Evolutionary conservation across 2,113 vertebrate genomes (phyloP).

Genomic region (Ictidomys tridecemlineatus): DNA sequence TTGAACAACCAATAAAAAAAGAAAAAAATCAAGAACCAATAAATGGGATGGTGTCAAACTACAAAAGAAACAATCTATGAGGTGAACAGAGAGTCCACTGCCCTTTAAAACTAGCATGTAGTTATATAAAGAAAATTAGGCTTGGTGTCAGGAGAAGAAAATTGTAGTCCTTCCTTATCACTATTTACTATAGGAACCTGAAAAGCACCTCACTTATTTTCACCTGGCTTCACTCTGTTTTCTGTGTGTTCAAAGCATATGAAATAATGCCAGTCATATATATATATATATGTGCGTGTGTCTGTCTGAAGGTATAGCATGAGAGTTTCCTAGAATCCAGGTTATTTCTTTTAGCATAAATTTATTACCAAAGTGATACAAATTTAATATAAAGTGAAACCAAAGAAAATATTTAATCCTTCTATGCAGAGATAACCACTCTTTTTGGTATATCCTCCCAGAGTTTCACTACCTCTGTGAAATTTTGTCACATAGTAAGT

Average conservation of each 20-base stretch:
- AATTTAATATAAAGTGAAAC: neutral
- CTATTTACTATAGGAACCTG: neutral
- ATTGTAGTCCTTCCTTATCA: neutral
- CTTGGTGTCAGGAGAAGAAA: neutral
- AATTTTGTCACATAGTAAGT: neutral
- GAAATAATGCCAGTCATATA: neutral
- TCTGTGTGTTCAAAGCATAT: neutral
- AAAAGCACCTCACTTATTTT: neutral
- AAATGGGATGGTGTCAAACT: too few relatives aligned
- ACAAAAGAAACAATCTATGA: too few relatives aligned
- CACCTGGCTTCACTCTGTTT: conserved; percentile 8
- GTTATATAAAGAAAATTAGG: neutral
- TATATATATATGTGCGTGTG: neutral
- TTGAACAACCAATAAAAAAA: too few relatives aligned
- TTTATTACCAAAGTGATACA: conserved; percentile 4
- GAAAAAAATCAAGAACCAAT: too few relatives aligned
- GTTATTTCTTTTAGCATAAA: neutral
- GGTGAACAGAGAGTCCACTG: neutral
- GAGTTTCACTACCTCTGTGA: conserved; percentile 7
- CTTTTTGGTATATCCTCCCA: neutral
- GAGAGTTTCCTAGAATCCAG: neutral
- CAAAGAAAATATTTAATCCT: conserved; percentile 9
- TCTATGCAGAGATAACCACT: neutral
- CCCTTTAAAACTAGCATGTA: neutral
- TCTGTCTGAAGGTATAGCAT: neutral